These are phyloP conservation scores for Drosophila crucigera DNA, from an alignment of 2,888 invertebrate genomes.

Conservation along the genomic window DNA sequence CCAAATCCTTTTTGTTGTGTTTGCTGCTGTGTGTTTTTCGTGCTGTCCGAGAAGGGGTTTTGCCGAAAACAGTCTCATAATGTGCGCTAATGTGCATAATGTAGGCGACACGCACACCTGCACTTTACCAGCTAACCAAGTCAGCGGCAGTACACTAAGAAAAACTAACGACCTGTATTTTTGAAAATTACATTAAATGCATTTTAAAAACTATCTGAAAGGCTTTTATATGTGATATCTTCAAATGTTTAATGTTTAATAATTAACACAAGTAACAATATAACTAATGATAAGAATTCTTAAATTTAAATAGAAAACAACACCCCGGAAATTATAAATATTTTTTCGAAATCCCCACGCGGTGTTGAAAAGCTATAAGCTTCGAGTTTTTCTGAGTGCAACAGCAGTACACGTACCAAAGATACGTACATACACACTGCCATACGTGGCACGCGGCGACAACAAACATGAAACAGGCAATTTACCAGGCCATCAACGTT, in stretches of 20 bases:
- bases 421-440: conserved; percentile 4
- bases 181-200: neutral
- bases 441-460: conserved; percentile 51
- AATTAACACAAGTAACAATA: neutral
- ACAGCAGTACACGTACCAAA: conserved; percentile 23
- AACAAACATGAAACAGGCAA: conserved; percentile 77
- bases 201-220: neutral
- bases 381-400: neutral
- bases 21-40: conserved; percentile 14
- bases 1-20: neutral
- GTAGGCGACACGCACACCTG: conserved; percentile 75
- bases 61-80: conserved; percentile 68
- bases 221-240: neutral
- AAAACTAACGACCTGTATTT: neutral
- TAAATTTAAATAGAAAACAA: neutral
- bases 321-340: neutral
- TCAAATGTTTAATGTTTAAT: neutral
- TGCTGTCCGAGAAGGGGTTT: conserved; percentile 30
- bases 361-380: neutral
- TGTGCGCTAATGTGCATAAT: conserved; percentile 82
- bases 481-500: conserved; percentile 82
- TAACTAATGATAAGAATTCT: neutral
- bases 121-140: conserved; percentile 33
- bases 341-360: neutral
- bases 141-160: conserved; percentile 7